Evolutionary conservation across 2,888 invertebrate species (phyloP).

Genomic region (Seira ritae): DNA sequence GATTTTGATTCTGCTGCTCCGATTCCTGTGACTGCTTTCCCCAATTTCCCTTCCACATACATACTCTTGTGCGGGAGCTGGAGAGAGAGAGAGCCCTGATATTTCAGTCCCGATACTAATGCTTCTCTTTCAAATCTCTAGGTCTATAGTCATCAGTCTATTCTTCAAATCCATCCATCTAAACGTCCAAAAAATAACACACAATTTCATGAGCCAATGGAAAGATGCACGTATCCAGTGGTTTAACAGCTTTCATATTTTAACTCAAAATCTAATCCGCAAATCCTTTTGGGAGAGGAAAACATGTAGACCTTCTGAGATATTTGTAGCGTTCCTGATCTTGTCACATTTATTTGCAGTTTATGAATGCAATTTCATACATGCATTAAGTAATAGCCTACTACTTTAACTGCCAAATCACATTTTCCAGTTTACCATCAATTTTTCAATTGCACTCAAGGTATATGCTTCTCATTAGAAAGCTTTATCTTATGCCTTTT

Average conservation of each 20-base stretch:
- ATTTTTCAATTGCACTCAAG: too few species aligned
- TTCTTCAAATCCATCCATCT: slow-evolving; percentile 12
- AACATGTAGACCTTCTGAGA: too few species aligned
- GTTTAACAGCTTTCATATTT: slow-evolving; percentile 10
- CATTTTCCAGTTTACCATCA: too few species aligned
- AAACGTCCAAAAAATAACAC: neutral
- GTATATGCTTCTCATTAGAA: too few species aligned
- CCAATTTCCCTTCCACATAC: slow-evolving; percentile 32
- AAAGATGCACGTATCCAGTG: neutral
- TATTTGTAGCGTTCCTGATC: too few species aligned
- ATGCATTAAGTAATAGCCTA: too few species aligned
- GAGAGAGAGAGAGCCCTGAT: slow-evolving; percentile 5
- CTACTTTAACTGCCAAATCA: too few species aligned
- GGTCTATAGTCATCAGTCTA: neutral
- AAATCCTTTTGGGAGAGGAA: too few species aligned
- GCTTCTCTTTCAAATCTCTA: slow-evolving; percentile 29
- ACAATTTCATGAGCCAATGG: neutral
- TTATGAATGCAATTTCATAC: too few species aligned
- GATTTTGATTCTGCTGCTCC: slow-evolving; percentile 39
- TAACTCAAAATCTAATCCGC: neutral
- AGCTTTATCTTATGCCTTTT: too few species aligned
- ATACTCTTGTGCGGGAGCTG: too few species aligned
- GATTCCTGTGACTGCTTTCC: slow-evolving; percentile 45
- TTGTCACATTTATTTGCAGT: too few species aligned
- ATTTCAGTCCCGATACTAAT: slow-evolving; percentile 32